phyloP scores from a whole-genome alignment of 2,113 vertebrate species.

The Australoheros scitulus region DNA sequence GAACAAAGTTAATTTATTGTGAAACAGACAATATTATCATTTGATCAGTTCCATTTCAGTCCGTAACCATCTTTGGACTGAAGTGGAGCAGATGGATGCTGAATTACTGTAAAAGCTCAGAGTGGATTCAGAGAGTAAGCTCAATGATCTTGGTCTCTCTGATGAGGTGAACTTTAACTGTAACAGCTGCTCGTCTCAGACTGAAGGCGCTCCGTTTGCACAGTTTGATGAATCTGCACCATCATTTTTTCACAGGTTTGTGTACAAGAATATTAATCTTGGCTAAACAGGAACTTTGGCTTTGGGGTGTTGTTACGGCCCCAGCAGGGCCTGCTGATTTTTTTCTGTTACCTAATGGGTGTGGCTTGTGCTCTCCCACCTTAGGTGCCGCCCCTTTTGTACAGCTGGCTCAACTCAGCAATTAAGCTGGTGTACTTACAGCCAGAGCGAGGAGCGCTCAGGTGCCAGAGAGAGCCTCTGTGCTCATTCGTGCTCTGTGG shows the following conservation, averaged over 20 bases:
- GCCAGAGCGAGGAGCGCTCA: too few species aligned
- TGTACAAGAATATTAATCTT: background rate
- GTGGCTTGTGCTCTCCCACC: too few species aligned
- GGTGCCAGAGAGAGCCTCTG: too few species aligned
- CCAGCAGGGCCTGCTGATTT: too few species aligned
- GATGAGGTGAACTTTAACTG: background rate
- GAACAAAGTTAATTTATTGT: background rate
- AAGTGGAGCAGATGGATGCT: accelerated
- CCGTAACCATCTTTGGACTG: background rate
- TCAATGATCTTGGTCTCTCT: background rate
- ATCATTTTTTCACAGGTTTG: too few species aligned
- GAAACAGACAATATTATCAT: background rate
- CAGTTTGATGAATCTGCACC: background rate
- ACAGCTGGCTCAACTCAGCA: too few species aligned
- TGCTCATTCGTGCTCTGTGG: too few species aligned
- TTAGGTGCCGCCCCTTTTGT: too few species aligned
- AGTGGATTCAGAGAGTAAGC: background rate
- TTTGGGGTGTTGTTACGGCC: too few species aligned
- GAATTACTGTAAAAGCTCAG: background rate
- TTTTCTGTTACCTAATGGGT: too few species aligned
- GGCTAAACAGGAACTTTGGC: accelerated
- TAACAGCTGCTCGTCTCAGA: background rate
- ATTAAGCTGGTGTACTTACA: too few species aligned
- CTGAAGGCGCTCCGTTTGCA: accelerated
- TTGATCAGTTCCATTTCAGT: background rate